phyloP scores from a whole-genome alignment of 2,797 vertebrate species.

The Rhincodon typus region DNA sequence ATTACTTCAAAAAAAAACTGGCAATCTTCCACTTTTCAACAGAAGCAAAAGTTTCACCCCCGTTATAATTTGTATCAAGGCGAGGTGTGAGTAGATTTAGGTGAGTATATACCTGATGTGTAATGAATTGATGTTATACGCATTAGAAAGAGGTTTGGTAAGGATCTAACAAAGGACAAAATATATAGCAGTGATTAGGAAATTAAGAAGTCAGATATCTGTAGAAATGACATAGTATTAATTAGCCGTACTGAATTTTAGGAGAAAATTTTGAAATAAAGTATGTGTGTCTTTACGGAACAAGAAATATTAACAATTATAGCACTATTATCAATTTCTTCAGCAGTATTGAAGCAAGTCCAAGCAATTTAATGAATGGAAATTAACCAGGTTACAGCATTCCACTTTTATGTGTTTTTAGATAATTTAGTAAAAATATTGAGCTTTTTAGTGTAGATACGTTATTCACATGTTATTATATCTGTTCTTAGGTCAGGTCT shows the following conservation, averaged over 20 bases:
- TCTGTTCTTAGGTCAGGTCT: not conserved
- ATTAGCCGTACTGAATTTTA: not conserved
- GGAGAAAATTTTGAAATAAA: not conserved
- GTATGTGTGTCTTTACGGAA: not conserved
- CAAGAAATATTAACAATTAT: constrained; percentile 15
- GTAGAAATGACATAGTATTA: not conserved
- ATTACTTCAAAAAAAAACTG: not conserved
- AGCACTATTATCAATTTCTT: not conserved
- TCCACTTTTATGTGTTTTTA: not conserved
- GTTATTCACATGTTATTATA: not conserved
- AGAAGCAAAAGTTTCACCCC: not conserved
- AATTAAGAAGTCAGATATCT: not conserved
- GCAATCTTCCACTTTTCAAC: not conserved
- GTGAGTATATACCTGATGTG: not conserved
- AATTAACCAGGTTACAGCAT: not conserved
- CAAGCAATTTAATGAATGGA: not conserved
- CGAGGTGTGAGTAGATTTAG: not conserved
- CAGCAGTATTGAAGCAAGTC: not conserved
- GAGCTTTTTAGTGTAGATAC: not conserved
- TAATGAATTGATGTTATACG: not conserved
- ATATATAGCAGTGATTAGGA: not conserved
- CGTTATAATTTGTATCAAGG: not conserved
- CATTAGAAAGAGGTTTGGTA: not conserved
- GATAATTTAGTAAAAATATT: not conserved
- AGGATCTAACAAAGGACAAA: not conserved